phyloP scores from a whole-genome alignment of 2,888 invertebrate species.

The Meganola albula region DNA sequence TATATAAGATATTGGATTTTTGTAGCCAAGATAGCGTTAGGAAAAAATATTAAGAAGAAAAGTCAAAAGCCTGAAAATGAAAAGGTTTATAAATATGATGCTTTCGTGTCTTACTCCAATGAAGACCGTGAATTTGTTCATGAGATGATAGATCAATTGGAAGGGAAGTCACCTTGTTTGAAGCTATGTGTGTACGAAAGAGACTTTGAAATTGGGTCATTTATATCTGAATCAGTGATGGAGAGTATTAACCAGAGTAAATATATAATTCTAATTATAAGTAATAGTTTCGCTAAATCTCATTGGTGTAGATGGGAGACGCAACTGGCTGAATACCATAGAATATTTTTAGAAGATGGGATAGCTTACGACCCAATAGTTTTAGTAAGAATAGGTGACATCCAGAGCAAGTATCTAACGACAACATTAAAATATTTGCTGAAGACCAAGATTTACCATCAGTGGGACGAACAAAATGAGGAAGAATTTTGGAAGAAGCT shows the following conservation, averaged over 20 bases:
- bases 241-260: slow-evolving; percentile 80
- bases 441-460: slow-evolving; percentile 80
- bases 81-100: slow-evolving; percentile 72
- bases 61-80: slow-evolving; percentile 18
- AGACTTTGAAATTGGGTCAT: slow-evolving; percentile 81
- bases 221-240: slow-evolving; percentile 81
- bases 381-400: slow-evolving; percentile 79
- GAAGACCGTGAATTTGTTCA: slow-evolving; percentile 80
- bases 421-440: slow-evolving; percentile 79
- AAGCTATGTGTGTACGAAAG: slow-evolving; percentile 83
- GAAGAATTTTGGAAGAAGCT: slow-evolving; percentile 66
- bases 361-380: slow-evolving; percentile 78
- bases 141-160: slow-evolving; percentile 78
- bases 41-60: slow-evolving; percentile 54
- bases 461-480: slow-evolving; percentile 74
- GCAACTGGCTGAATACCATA: slow-evolving; percentile 81
- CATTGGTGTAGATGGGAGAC: slow-evolving; percentile 86
- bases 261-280: slow-evolving; percentile 81
- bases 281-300: slow-evolving; percentile 82
- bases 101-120: slow-evolving; percentile 79
- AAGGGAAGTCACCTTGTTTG: slow-evolving; percentile 76
- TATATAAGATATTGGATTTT: slow-evolving; percentile 77
- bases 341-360: slow-evolving; percentile 78
- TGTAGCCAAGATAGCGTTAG: slow-evolving; percentile 71
- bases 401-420: slow-evolving; percentile 73